Percentiles rank a stretch among this genome's conserved stretches.
These are phyloP conservation scores for Amiota mariae DNA, from an alignment of 2,888 invertebrate genomes.

Conservation along the genomic window DNA sequence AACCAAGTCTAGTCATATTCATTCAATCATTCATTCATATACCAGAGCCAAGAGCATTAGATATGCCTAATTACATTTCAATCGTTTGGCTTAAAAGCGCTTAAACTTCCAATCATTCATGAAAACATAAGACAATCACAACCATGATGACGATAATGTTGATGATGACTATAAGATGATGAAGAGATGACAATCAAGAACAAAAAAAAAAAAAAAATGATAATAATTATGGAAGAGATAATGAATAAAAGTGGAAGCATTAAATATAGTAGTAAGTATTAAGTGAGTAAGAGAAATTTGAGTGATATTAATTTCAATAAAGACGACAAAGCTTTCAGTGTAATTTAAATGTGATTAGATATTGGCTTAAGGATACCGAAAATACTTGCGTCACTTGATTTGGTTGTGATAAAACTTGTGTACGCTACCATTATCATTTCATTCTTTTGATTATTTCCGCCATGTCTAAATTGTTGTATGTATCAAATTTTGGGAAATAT, in stretches of 20 bases:
- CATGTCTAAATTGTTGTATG: too few species aligned
- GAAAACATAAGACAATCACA: slow-evolving; percentile 39
- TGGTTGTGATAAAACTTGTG: too few species aligned
- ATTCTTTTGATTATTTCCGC: too few species aligned
- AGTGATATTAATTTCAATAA: slow-evolving; percentile 39
- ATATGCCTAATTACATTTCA: slow-evolving; percentile 67
- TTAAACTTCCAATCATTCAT: slow-evolving; percentile 54
- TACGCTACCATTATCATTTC: too few species aligned
- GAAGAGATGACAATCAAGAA: background rate
- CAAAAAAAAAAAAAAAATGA: slow-evolving; percentile 20
- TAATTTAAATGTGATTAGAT: slow-evolving; percentile 66
- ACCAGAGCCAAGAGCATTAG: slow-evolving; percentile 50
- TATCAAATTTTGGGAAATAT: too few species aligned
- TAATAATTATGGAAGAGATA: too few species aligned
- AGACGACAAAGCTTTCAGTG: slow-evolving; percentile 41
- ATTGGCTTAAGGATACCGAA: slow-evolving; percentile 46
- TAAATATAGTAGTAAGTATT: background rate
- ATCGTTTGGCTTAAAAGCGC: slow-evolving; percentile 60
- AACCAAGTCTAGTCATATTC: too few species aligned
- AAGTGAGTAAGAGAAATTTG: background rate
- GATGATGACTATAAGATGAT: background rate
- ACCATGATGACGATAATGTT: background rate
- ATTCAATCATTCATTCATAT: too few species aligned
- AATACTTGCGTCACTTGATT: too few species aligned
- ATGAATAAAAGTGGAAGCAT: background rate